Evolutionary conservation across 2,797 vertebrate genomes (phyloP).

Genomic region (Propithecus perrieri): DNA sequence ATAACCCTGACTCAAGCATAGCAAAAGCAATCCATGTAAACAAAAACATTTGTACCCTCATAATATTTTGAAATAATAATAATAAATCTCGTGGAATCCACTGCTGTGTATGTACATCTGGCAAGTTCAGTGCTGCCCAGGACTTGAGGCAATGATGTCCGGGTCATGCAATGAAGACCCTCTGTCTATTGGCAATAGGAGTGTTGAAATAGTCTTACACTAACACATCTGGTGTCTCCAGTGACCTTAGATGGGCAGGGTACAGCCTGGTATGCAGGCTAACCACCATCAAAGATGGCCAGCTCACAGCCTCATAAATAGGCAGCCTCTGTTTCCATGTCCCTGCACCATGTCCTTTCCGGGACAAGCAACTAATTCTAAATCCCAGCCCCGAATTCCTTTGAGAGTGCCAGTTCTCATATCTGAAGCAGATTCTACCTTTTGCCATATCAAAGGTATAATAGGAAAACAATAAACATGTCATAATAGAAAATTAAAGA

Average conservation of each 20-base stretch:
- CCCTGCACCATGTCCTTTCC: background rate
- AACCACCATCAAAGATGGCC: background rate
- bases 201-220: background rate
- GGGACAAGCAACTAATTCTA: background rate
- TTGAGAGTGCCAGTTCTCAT: background rate
- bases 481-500: background rate
- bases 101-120: background rate
- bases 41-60: background rate
- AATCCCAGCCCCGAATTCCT: background rate
- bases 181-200: background rate
- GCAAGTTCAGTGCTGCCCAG: background rate
- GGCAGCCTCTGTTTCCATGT: background rate
- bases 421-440: background rate
- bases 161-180: background rate
- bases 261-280: background rate
- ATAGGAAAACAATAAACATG: background rate
- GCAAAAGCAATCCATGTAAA: too few species aligned
- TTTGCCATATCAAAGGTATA: slow-evolving; percentile 15
- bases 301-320: background rate
- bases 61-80: background rate
- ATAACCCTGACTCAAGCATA: too few species aligned
- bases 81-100: background rate
- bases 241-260: background rate
- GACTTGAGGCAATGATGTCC: background rate
- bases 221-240: background rate